Conservation (phyloP, 2,888 invertebrate genomes). For the Micoletzkya japonica region DNA sequence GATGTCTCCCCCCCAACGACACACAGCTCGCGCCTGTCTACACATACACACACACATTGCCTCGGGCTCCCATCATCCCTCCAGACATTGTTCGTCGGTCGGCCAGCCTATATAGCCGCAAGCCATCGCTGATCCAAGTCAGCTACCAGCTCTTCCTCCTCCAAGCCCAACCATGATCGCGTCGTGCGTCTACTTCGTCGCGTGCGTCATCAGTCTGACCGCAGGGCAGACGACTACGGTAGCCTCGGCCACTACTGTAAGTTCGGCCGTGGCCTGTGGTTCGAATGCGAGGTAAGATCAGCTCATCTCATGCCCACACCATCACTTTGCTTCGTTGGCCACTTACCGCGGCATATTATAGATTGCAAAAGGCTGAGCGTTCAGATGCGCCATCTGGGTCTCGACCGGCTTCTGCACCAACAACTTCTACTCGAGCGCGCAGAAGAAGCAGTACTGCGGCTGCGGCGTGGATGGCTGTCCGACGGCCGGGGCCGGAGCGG, state of each 20-base stretch:
- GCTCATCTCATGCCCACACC: not conserved
- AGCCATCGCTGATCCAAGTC: too few species aligned
- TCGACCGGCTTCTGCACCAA: not conserved
- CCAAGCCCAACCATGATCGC: too few species aligned
- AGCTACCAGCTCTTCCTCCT: too few species aligned
- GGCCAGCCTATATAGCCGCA: too few species aligned
- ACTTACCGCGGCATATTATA: not conserved
- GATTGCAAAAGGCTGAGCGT: not conserved
- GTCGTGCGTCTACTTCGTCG: too few species aligned
- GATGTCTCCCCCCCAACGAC: not conserved
- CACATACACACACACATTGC: too few species aligned
- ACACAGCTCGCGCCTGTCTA: too few species aligned
- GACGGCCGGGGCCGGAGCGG: too few species aligned
- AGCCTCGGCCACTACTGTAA: not conserved
- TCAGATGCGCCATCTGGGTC: slow-evolving; percentile 1
- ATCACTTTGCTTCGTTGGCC: not conserved
- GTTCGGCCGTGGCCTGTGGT: not conserved
- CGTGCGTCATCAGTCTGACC: too few species aligned
- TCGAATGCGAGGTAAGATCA: not conserved
- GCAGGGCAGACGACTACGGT: too few species aligned
- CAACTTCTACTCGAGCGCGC: not conserved
- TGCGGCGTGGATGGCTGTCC: not conserved
- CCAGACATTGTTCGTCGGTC: too few species aligned
- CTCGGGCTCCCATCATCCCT: not conserved
- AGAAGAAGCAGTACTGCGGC: not conserved